Base-by-base conservation (phyloP, 2,113 vertebrate species). In the Sinocyclocheilus anshuiensis region DNA sequence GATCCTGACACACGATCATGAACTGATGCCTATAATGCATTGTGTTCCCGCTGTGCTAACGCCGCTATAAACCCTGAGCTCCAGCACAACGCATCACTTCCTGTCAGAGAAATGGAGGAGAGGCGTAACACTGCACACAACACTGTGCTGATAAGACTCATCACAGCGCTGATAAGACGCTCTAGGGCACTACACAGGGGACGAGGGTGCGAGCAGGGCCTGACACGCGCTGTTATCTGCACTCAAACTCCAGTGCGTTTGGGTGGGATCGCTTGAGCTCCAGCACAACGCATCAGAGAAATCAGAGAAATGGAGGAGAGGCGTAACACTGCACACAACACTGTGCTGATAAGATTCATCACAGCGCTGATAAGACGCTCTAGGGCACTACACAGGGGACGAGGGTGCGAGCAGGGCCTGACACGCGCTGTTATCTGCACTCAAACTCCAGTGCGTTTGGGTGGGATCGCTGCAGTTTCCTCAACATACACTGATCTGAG, bases 101-200 rank as follows among this genome's bases (percentile, higher is more conserved):
- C 63, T 69, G 12, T 75, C 69, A 59, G 50, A 84, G 29, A 16
- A 36, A 20, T 6, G 16, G 39, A 15, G 42, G 79, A 50, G 50
- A 61, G 48, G 48, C 20, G 20, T 15, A 82, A 29, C 50, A 18
- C 22, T 36, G 15, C 48, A 59, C 29, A 26, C 26, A 26, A 45
- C 48, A 53, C 48, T 2, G 71, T 50, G 53, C 48, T 42, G 82
- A 75, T 84, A 75, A 59, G 69, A 45, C 50, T 75, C 82, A 29
- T 75, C 82, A 84, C 69, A 26, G 33, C 13, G 20, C 45, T 48
- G 75, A 76, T 85, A 63, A 65, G 42, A 85, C 22, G 24, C 74
- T 48, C 16, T 4, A 59, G 77, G 53, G 55, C 75, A 67, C 42
- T 85, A 22, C 75, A 39, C 45, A 55, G 63, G 84, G 39, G 57